phyloP scores from a whole-genome alignment of 1,140 invertebrate species.

The Zaprionus ghesquierei region DNA sequence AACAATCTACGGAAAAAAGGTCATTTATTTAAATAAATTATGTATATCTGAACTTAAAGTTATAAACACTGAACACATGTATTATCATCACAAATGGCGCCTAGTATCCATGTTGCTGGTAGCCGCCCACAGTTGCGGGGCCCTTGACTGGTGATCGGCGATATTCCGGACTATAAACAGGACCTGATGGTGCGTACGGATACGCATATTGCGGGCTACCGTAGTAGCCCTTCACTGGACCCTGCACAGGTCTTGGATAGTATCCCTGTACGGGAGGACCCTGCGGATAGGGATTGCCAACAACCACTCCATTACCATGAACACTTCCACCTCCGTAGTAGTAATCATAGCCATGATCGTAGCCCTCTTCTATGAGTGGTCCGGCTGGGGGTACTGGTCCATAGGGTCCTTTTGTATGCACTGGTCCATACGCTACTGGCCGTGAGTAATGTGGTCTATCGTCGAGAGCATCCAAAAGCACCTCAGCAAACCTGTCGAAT shows the following conservation, averaged over 20 bases:
- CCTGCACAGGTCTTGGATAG: conserved; percentile 27
- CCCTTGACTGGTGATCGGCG: conserved; percentile 1
- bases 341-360: conserved; percentile 64
- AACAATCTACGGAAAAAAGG: background rate
- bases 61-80: background rate
- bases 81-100: background rate
- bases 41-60: background rate
- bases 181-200: background rate
- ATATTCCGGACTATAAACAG: conserved; percentile 6
- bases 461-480: conserved; percentile 43
- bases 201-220: conserved; percentile 22
- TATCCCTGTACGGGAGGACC: conserved; percentile 18
- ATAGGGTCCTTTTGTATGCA: background rate
- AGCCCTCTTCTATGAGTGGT: conserved; percentile 57
- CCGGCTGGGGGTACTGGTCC: conserved; percentile 5
- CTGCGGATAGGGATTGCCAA: conserved; percentile 3
- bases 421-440: background rate
- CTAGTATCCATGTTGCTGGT: conserved; percentile 61
- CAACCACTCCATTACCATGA: conserved; percentile 20
- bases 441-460: conserved; percentile 17
- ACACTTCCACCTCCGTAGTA: conserved; percentile 59
- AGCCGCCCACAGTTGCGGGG: conserved; percentile 30
- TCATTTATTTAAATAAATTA: conserved; percentile 59
- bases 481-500: conserved; percentile 61
- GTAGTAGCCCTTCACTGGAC: conserved; percentile 38